These are phyloP conservation scores for Octonoba sinensis DNA, from an alignment of 2,888 invertebrate genomes.

Conservation along the genomic window DNA sequence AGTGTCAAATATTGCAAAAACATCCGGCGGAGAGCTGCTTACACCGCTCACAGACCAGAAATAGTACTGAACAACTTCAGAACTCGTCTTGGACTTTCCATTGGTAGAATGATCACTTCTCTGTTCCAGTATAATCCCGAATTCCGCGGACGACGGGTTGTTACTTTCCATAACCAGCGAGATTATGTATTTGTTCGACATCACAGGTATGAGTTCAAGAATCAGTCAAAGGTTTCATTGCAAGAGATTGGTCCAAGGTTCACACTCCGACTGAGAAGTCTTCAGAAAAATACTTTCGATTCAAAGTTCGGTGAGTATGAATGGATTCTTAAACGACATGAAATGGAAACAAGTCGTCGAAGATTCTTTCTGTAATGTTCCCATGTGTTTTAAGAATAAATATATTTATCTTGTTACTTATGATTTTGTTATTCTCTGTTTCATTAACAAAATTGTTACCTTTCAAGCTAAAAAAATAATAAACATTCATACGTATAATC, in stretches of 20 bases:
- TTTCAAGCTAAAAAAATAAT: too few species aligned
- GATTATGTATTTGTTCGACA: slow-evolving; percentile 99
- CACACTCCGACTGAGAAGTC: slow-evolving; percentile 89
- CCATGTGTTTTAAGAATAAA: background rate
- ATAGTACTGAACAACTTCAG: slow-evolving; percentile 95
- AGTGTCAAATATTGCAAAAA: slow-evolving; percentile 92
- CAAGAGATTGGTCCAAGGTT: slow-evolving; percentile 97
- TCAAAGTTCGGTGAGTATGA: slow-evolving; percentile 96
- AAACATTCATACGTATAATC: too few species aligned
- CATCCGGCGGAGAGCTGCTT: slow-evolving; percentile 74
- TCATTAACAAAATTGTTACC: too few species aligned
- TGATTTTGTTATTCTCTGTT: too few species aligned
- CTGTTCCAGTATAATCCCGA: slow-evolving; percentile 96
- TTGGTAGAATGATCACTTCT: slow-evolving; percentile 93
- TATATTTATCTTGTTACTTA: too few species aligned
- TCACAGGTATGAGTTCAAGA: slow-evolving; percentile 90
- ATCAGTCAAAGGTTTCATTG: slow-evolving; percentile 78
- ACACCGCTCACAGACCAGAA: slow-evolving; percentile 89
- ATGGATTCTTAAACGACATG: slow-evolving; percentile 91
- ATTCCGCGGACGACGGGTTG: slow-evolving; percentile 91
- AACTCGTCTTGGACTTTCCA: slow-evolving; percentile 89
- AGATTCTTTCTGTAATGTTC: slow-evolving; percentile 85
- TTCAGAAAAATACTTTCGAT: slow-evolving; percentile 98
- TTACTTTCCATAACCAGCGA: slow-evolving; percentile 98
- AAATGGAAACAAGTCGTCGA: slow-evolving; percentile 92